These are phyloP conservation scores for Pteromalus puparum DNA, from an alignment of 1,140 invertebrate species.

Conservation along the genomic window DNA sequence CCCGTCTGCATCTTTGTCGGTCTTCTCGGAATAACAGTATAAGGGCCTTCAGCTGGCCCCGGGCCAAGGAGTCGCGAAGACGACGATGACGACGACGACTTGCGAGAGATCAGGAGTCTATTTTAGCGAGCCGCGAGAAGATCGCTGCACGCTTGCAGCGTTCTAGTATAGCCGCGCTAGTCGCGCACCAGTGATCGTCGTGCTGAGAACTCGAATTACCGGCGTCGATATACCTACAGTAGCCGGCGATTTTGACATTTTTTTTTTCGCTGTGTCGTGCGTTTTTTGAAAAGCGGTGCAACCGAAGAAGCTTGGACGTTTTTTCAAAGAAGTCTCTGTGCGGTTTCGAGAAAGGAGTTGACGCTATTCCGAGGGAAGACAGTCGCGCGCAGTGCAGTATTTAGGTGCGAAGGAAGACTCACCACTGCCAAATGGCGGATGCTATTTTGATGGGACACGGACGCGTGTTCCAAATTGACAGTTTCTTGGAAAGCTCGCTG, in stretches of 20 bases:
- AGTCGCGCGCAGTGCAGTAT: background rate
- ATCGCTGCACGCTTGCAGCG: background rate
- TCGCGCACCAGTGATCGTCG: constrained; percentile 49
- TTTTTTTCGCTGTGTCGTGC: background rate
- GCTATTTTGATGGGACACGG: background rate
- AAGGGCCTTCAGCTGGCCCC: constrained; percentile 11
- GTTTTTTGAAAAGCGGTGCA: background rate
- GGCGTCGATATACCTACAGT: background rate
- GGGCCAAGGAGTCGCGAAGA: constrained; percentile 21
- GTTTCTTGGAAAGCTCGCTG: background rate
- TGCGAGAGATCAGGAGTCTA: constrained; percentile 24
- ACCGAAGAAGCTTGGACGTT: background rate
- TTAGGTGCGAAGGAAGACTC: background rate
- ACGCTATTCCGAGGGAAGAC: background rate
- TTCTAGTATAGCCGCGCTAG: constrained; percentile 17
- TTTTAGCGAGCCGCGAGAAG: constrained; percentile 32
- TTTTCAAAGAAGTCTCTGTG: too few species aligned
- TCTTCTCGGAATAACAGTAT: constrained; percentile 38
- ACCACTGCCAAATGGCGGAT: background rate
- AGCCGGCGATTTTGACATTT: background rate
- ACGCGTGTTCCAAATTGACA: background rate
- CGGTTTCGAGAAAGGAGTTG: background rate
- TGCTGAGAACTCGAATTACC: constrained; percentile 41
- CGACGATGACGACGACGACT: background rate
- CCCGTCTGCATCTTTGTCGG: background rate